Evolutionary conservation across 2,113 vertebrate genomes (phyloP), one percentile per base, ranked within the genome.

Genomic region (Typhlomys cinereus): DNA sequence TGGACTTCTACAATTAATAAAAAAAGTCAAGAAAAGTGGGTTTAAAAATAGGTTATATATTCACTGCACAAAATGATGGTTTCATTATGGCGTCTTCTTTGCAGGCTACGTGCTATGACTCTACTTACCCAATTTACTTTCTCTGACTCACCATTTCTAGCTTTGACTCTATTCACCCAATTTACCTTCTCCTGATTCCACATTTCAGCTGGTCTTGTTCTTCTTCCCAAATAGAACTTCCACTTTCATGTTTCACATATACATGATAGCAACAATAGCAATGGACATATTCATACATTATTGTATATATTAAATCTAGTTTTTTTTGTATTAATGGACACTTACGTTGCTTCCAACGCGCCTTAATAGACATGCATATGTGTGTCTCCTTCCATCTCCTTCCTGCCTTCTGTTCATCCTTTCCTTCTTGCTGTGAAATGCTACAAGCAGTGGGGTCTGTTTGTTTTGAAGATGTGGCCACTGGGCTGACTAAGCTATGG

Each of bases 341-440:
- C 21, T 15, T 50, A 36, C 44, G 14, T 23, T 52, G 34, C 52
- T 44, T 31, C 46, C 1, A 7, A n/a, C 18, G 15, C 18, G 48
- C n/a, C 34, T 27, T 14, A 18, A 14, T 23, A 11, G 67, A 27
- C 31, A n/a, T 48, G 34, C 20, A 66, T 36, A 62, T 17, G 21
- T 44, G 6, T 34, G 76, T 80, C 36, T 74, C 18, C 71, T 74
- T n/a, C 66, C 46, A n/a, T 69, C 10, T 74, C 27, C 64, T 78
- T 64, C 62, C 76, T 62, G 5, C 27, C 1, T 74, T 64, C 39
- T 29, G 6, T 41, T 41, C 54, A 46, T 41, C 83, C 34, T 44
- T 70, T 85, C 88, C 10, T 61, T 64, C 41, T 86, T 86, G 36
- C 36, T 76, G 67, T 50, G 80, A 62, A 46, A 59, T 46, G n/a